Evolutionary conservation across 23 tunicate genomes (phyloP).

Genomic region (Halocynthia aurantium): DNA sequence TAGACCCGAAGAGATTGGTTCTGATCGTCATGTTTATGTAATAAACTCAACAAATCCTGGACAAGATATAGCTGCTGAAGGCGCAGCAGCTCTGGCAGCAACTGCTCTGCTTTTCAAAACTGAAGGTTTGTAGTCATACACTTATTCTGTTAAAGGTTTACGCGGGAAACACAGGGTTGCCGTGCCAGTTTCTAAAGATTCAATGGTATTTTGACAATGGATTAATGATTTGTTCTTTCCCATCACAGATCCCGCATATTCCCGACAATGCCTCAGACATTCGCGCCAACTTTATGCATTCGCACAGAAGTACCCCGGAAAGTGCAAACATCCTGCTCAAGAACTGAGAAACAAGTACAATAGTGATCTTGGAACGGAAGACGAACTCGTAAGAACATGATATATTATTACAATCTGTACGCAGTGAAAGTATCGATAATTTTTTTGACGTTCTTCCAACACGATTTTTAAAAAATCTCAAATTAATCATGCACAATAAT

Average conservation of each 20-base stretch:
- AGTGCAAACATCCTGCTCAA: constrained; percentile 1
- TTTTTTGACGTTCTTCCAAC: no score
- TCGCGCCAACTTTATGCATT: constrained; percentile 3
- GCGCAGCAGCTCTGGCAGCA: constrained; percentile 80
- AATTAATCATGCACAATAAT: no score
- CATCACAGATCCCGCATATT: not conserved
- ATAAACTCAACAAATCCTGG: constrained; percentile 40
- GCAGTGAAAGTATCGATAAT: no score
- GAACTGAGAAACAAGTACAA: constrained; percentile 4
- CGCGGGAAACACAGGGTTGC: no score
- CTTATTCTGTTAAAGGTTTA: no score
- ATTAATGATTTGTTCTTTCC: no score
- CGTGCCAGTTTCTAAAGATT: no score
- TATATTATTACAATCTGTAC: not conserved
- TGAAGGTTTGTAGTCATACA: constrained; percentile 29
- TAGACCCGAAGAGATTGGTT: constrained; percentile 45
- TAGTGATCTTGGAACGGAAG: not conserved
- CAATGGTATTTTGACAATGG: no score
- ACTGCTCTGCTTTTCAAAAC: constrained; percentile 48
- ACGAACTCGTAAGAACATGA: constrained; percentile 5
- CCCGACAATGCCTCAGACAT: constrained; percentile 12
- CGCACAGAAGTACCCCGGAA: constrained; percentile 21
- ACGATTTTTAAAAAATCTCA: no score
- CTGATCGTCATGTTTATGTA: constrained; percentile 23
- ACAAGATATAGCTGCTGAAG: constrained; percentile 70